Percentiles rank a stretch among this genome's conserved stretches.
These are phyloP conservation scores for Sinohyriopsis cumingii DNA, from an alignment of 2,888 invertebrate species.

Conservation along the genomic window DNA sequence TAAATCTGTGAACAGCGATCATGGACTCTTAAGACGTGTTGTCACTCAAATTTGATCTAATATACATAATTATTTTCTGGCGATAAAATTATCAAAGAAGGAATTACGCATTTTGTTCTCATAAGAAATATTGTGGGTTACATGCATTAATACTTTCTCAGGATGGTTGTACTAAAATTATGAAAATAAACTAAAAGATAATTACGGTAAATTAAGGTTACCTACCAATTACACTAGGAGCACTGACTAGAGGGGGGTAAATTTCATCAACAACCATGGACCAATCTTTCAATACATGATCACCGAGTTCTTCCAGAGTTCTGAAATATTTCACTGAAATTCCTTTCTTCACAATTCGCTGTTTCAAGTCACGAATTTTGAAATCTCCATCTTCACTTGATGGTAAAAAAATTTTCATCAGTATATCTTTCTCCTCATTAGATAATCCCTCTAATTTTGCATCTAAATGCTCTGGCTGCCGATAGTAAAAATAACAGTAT, in stretches of 20 bases:
- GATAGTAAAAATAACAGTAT: conserved; percentile 67
- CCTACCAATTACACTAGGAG: conserved; percentile 47
- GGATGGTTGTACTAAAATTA: too few relatives aligned
- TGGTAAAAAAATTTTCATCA: conserved; percentile 37
- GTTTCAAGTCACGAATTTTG: conserved; percentile 64
- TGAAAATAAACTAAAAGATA: too few relatives aligned
- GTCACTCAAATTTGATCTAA: too few relatives aligned
- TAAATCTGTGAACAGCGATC: too few relatives aligned
- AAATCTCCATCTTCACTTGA: conserved; percentile 57
- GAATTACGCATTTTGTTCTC: too few relatives aligned
- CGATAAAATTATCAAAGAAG: too few relatives aligned
- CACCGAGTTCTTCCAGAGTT: conserved; percentile 61
- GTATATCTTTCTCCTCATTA: conserved; percentile 25
- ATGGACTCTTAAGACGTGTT: too few relatives aligned
- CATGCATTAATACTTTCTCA: too few relatives aligned
- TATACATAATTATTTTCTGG: too few relatives aligned
- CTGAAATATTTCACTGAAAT: conserved; percentile 66
- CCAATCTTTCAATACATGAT: conserved; percentile 66
- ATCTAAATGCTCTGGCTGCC: conserved; percentile 64
- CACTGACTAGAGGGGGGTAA: conserved; percentile 58
- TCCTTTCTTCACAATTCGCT: conserved; percentile 67
- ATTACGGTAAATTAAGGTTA: conserved; percentile 1
- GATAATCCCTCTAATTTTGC: conserved; percentile 33
- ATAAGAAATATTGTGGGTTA: too few relatives aligned
- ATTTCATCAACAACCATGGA: conserved; percentile 56